Evolutionary conservation across 2,797 vertebrate species (phyloP), one percentile per base, ranked within the genome.

Genomic region (Chelidonichthys spinosus): DNA sequence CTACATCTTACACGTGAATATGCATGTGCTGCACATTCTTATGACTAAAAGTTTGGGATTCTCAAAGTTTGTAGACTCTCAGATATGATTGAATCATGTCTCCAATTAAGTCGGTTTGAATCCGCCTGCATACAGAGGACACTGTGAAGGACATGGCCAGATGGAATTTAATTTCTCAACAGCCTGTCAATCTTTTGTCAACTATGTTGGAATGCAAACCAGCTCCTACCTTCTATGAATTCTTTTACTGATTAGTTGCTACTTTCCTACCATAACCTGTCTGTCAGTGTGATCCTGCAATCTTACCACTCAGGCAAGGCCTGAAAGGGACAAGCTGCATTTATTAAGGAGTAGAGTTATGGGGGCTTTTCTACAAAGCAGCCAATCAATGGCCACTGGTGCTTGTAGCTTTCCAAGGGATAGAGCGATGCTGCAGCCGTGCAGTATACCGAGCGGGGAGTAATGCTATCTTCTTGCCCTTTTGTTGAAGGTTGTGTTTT

Each of bases 51-150:
- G 74, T 50, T 69, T 63, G 73, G 52, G 69, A 59, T 69, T 25
- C 25, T 25, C 25, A 25, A 25, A 25, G 74, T 77, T 82, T 74
- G 69, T 79, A 78, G 74, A 59, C 74, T 64, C 64, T 71, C 42
- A 32, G 73, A 87, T 72, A 78, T 89, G 89, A 93, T 90, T 91
- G 84, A 90, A 84, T 91, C 86, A 89, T 74, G 75, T 60, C 66
- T 84, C 77, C 69, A 89, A 87, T 90, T 89, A 89, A 88, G 69
- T 89, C 82, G 78, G 89, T 88, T 88, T 84, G 55, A 90, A 85
- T 87, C 78, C 82, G 79, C 59, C 58, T 89, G 66, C 54, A 74
- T 81, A 73, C 10, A 40, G 87, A 92, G 89, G 85, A 90, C 89
- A 76, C 76, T 68, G 71, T 73, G 73, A 88, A 90, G 87, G 89